Evolutionary conservation across 2,888 invertebrate species (phyloP).

Genomic region (Copidosoma aretas): DNA sequence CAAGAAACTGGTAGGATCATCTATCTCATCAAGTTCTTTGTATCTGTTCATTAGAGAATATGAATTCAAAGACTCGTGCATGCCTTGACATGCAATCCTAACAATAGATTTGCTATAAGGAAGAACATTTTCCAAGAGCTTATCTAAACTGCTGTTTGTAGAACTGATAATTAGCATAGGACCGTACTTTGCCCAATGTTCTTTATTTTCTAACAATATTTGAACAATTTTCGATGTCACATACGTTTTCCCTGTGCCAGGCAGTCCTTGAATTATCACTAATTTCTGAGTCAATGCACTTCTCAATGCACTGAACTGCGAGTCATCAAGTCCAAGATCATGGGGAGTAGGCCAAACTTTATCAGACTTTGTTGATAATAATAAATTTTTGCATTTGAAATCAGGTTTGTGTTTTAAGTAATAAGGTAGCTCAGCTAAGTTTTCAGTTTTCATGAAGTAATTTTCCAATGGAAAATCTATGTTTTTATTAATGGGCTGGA

Average conservation of each 20-base stretch:
- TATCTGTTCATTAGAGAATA: conserved; percentile 8
- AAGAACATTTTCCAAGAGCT: conserved; percentile 16
- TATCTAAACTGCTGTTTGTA: conserved; percentile 22
- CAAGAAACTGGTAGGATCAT: too few relatives aligned
- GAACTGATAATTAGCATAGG: conserved; percentile 23
- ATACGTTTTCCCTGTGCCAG: conserved; percentile 26
- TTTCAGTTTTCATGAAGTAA: conserved; percentile 15
- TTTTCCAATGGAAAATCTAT: conserved; percentile 16
- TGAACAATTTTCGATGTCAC: conserved; percentile 16
- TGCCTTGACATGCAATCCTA: conserved; percentile 13
- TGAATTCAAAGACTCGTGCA: conserved; percentile 1
- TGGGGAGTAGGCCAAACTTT: conserved; percentile 5
- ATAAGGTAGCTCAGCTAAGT: neutral
- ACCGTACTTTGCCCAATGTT: conserved; percentile 9
- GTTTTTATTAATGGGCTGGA: conserved; percentile 6
- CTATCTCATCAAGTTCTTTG: too few relatives aligned
- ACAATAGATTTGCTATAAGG: conserved; percentile 7
- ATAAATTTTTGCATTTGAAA: neutral
- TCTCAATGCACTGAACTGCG: conserved; percentile 19
- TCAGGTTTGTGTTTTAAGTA: neutral
- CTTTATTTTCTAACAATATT: conserved; percentile 5
- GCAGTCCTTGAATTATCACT: conserved; percentile 23
- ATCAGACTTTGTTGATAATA: neutral
- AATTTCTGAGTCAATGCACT: conserved; percentile 21
- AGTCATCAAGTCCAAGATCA: conserved; percentile 3